Conservation (phyloP, 1,140 invertebrate genomes). For the Capitella teleta region DNA sequence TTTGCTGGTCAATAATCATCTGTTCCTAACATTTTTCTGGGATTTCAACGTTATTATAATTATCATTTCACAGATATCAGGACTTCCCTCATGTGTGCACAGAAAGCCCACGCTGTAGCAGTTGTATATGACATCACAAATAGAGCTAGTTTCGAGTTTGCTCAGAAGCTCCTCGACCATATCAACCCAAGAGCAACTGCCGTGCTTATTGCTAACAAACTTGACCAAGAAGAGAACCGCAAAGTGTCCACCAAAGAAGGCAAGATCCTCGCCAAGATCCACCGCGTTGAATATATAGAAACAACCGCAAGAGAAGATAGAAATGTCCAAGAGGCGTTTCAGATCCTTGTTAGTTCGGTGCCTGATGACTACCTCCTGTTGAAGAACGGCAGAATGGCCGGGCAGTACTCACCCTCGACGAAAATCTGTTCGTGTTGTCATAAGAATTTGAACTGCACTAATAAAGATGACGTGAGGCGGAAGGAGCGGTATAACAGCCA, state of each 20-base stretch:
- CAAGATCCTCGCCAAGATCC: constrained; percentile 1
- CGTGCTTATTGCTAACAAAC: neutral
- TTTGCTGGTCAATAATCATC: no score
- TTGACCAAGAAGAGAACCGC: neutral
- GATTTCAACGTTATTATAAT: no score
- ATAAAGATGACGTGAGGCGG: no score
- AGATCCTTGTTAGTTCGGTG: neutral
- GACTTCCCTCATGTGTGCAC: neutral
- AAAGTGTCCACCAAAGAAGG: neutral
- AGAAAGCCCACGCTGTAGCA: neutral
- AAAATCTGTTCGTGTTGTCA: no score
- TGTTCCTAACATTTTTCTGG: no score
- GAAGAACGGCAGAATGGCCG: no score
- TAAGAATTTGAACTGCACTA: no score
- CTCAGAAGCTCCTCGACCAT: neutral
- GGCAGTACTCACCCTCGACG: no score
- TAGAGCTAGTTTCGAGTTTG: neutral
- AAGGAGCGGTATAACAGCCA: no score
- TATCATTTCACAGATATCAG: neutral
- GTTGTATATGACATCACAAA: constrained; percentile 1
- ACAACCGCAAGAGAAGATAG: neutral
- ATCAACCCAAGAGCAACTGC: neutral
- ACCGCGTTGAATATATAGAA: neutral
- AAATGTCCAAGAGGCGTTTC: neutral
- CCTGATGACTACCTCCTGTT: neutral